Base-by-base conservation (phyloP, 2,113 vertebrate genomes). In the Pogona vitticeps region DNA sequence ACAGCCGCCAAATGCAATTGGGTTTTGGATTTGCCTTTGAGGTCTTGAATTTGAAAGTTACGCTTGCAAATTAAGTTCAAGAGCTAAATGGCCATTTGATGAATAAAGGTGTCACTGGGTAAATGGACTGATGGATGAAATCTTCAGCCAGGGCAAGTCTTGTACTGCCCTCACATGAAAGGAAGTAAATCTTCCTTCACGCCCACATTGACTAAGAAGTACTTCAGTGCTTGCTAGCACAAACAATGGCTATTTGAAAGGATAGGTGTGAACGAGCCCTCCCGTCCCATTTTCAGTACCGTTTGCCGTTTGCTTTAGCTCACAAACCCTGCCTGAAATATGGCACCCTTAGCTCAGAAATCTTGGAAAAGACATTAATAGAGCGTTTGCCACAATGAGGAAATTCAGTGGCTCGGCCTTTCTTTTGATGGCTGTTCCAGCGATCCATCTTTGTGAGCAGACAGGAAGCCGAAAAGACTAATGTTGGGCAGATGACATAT, bases 401-500 rank as follows among this genome's bases (percentile, higher is more conserved):
- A 95, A 90, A 91, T 79, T 80, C 81, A 23, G 93, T 83, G 71
- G 82, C 93, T 77, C 90, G 88, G 92, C 86, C 94, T 79, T 86
- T 89, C 92, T 94, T 89, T 94, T 89, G 95, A 95, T 92, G 95
- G 94, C 93, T 92, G 91, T 92, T 94, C 93, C 90, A 93, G 93
- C 88, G 90, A 94, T 92, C 86, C 91, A 95, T 96, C 95, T 96
- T 97, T 94, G 89, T 95, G 96, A 96, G 95, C 96, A 94, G 96
- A 96, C 96, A 97, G 96, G 96, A 97, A 97, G 94, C 94, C 95
- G 95, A 94, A 96, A 95, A 96, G 97, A 96, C 95, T 97, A 97
- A 97, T 98, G 97, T 96, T 96, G 97, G 97, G 97, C 96, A 97
- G 98, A 98, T 98, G 97, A 98, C 97, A 97, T 97, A 97, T 98